Base-by-base conservation (phyloP, 2,113 vertebrate species). In the Anguilla rostrata region DNA sequence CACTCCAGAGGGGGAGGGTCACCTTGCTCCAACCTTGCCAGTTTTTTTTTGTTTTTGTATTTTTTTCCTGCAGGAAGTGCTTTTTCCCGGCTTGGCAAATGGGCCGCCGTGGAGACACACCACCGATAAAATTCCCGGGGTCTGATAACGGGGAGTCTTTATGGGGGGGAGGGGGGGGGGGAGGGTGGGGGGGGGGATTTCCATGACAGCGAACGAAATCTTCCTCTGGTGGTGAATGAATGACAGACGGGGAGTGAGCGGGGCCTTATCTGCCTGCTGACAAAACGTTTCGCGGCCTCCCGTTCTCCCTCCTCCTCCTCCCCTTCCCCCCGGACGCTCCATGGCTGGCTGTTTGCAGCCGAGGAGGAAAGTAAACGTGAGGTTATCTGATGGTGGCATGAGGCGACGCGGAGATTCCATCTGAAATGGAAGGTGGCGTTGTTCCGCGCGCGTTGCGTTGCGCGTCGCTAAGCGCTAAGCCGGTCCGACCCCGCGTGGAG, bases 201-300 rank as follows among this genome's bases (percentile, higher is more conserved):
- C 78, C 60, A 49, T 29, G 57, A n/a, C 39, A 63, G 39, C 29
- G 53, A 39, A 60, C 46, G 18, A 39, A 75, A 82, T 82, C 34
- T 66, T 78, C 22, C 16, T 8, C 49, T 41, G 29, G 71, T 56
- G 79, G n/a, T 56, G 78, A 85, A 75, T 84, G 79, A 82, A 75
- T 84, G 79, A 82, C 84, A 41, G 83, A 49, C 39, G 63, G 43
- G 79, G 53, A 82, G 39, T 16, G 29, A 56, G 79, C 26, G 57
- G 43, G 22, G 79, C 39, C 79, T 85, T 87, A 82, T 87, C 79
- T 87, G 79, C 75, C 78, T 85, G 84, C 83, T 87, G 83, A 87
- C 83, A 87, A 81, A 84, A 66, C 75, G 71, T 84, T 87, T 83
- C 18, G 49, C 82, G 57, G 66, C 53, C 46, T 18, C 39, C 49